These are phyloP conservation scores for Epinotia brunnichana DNA, from an alignment of 2,888 invertebrate genomes.

Conservation along the genomic window DNA sequence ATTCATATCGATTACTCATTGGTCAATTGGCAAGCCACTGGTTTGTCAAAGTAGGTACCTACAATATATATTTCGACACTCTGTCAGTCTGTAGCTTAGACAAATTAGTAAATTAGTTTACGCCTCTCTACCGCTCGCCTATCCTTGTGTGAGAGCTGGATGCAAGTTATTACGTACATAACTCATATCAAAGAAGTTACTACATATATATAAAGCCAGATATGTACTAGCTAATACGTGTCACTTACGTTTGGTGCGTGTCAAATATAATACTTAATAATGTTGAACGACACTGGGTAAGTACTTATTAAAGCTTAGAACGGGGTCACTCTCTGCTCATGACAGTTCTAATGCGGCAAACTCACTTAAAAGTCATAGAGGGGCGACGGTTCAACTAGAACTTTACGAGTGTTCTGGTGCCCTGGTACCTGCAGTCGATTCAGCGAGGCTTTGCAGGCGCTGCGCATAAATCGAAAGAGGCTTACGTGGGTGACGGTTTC, in stretches of 20 bases:
- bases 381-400: slow-evolving; percentile 50
- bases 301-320: neutral
- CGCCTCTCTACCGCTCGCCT: neutral
- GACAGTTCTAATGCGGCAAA: slow-evolving; percentile 1
- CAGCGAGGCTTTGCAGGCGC: slow-evolving; percentile 56
- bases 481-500: slow-evolving; percentile 64
- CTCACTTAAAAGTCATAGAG: slow-evolving; percentile 15
- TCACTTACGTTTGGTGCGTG: neutral
- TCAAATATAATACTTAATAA: neutral
- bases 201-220: neutral
- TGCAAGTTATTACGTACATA: neutral
- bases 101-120: slow-evolving; percentile 1
- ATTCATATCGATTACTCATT: too few relatives aligned
- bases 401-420: slow-evolving; percentile 54
- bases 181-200: neutral
- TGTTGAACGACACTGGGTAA: neutral
- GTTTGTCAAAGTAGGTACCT: neutral
- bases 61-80: neutral
- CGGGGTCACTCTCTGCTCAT: neutral
- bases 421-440: slow-evolving; percentile 53
- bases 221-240: neutral
- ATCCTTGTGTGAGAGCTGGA: neutral
- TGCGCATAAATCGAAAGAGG: slow-evolving; percentile 66
- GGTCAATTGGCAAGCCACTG: too few relatives aligned
- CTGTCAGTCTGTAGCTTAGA: neutral